These are phyloP conservation scores for Parascotia fuliginaria DNA, from an alignment of 2,888 invertebrate genomes.

Conservation along the genomic window DNA sequence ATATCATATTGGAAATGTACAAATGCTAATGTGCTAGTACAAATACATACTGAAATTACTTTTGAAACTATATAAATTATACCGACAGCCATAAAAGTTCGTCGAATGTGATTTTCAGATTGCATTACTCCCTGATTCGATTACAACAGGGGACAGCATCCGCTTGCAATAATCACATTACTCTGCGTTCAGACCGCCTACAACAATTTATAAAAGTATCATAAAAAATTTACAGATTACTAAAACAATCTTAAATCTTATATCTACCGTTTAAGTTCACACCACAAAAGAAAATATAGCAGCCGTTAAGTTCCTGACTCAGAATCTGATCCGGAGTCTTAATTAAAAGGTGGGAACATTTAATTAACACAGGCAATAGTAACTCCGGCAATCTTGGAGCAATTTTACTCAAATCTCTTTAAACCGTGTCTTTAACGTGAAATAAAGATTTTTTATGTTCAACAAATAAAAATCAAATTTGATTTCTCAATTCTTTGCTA, in stretches of 20 bases:
- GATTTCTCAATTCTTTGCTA: too few relatives aligned
- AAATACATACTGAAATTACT: too few relatives aligned
- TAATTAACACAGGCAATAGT: slow-evolving; percentile 26
- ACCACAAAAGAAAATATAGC: slow-evolving; percentile 10
- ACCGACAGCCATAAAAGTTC: background rate
- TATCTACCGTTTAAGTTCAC: slow-evolving; percentile 5
- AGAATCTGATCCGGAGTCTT: slow-evolving; percentile 22
- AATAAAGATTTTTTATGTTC: background rate
- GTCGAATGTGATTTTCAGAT: background rate
- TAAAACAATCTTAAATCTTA: background rate
- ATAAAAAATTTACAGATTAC: background rate
- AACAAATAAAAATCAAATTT: background rate
- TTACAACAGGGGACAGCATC: background rate
- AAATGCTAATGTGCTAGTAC: too few relatives aligned
- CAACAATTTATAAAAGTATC: background rate
- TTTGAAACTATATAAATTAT: too few relatives aligned
- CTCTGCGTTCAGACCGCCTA: background rate
- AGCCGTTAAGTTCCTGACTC: slow-evolving; percentile 18
- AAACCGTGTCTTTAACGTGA: slow-evolving; percentile 1
- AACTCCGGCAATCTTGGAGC: background rate
- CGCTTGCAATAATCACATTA: background rate
- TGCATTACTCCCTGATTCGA: background rate
- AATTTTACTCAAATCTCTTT: slow-evolving; percentile 24
- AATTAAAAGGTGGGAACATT: slow-evolving; percentile 22
- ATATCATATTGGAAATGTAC: too few relatives aligned